phyloP scores from a whole-genome alignment of 2,888 invertebrate genomes.

The Lepidocyrtoides sp. region DNA sequence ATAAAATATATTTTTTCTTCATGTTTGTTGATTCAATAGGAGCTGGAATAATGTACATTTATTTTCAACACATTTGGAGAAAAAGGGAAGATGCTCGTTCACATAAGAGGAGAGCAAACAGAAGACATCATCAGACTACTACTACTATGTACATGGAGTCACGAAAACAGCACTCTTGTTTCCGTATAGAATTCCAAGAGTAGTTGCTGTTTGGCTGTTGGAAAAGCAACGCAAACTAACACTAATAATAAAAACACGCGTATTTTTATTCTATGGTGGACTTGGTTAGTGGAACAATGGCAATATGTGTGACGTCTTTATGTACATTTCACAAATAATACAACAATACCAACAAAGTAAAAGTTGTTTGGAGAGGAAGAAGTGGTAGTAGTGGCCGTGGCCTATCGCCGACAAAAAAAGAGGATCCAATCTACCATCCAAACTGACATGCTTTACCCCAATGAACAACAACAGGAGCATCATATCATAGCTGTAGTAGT shows the following conservation, averaged over 20 bases:
- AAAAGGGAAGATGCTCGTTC: not conserved
- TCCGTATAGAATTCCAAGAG: not conserved
- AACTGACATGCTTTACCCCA: constrained; percentile 33
- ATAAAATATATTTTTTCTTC: constrained; percentile 33
- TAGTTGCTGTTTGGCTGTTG: not conserved
- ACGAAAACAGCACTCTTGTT: not conserved
- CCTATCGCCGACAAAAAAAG: not conserved
- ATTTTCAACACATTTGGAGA: constrained; percentile 11
- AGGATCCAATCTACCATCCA: constrained; percentile 32
- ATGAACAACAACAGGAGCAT: not conserved
- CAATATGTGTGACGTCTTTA: constrained; percentile 37
- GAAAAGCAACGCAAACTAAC: not conserved
- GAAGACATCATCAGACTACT: constrained; percentile 4
- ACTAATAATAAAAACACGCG: constrained; percentile 18
- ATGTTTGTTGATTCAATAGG: constrained; percentile 63
- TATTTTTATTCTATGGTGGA: constrained; percentile 17
- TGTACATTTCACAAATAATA: not conserved
- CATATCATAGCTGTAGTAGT: not conserved
- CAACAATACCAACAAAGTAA: constrained; percentile 21
- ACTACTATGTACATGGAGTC: not conserved
- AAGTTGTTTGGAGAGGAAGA: constrained; percentile 8
- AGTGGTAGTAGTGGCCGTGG: not conserved
- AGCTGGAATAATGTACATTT: not conserved
- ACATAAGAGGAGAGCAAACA: not conserved
- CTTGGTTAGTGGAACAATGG: constrained; percentile 9